Percentiles rank a stretch among this genome's conserved stretches.
Evolutionary conservation across 1,140 invertebrate species (phyloP).

Genomic region (Trichonephila clavipes): DNA sequence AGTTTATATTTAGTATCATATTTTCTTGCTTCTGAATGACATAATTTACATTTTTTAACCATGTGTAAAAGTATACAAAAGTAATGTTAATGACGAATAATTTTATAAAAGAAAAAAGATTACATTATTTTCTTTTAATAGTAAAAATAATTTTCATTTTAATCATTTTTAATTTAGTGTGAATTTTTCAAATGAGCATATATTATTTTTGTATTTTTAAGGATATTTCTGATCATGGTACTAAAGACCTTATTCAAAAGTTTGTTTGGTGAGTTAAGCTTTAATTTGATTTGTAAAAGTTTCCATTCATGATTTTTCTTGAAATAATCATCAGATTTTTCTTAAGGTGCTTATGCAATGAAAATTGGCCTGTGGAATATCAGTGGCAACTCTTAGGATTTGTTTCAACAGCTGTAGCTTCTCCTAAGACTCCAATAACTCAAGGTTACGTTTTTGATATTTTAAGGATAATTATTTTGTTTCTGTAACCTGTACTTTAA

Average conservation of each 20-base stretch:
- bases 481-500: too few species aligned
- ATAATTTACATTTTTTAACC: too few species aligned
- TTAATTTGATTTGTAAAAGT: not conserved
- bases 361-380: conserved; percentile 55
- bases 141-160: too few species aligned
- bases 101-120: too few species aligned
- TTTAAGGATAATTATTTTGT: too few species aligned
- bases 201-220: not conserved
- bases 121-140: too few species aligned
- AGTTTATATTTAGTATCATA: too few species aligned
- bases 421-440: conserved; percentile 36
- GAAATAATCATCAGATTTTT: not conserved
- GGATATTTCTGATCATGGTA: conserved; percentile 53
- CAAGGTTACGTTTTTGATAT: conserved; percentile 31
- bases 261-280: conserved; percentile 27
- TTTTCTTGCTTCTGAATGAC: too few species aligned
- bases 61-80: too few species aligned
- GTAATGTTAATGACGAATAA: too few species aligned
- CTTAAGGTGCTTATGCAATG: conserved; percentile 56
- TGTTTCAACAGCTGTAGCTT: conserved; percentile 5
- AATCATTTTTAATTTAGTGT: not conserved
- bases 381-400: conserved; percentile 35
- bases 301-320: not conserved
- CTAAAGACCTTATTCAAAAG: conserved; percentile 39
- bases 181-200: not conserved